These are phyloP conservation scores for Heliocidaris erythrogramma DNA, from an alignment of 35 echinoderm and acorn worm species.

Conservation along the genomic window DNA sequence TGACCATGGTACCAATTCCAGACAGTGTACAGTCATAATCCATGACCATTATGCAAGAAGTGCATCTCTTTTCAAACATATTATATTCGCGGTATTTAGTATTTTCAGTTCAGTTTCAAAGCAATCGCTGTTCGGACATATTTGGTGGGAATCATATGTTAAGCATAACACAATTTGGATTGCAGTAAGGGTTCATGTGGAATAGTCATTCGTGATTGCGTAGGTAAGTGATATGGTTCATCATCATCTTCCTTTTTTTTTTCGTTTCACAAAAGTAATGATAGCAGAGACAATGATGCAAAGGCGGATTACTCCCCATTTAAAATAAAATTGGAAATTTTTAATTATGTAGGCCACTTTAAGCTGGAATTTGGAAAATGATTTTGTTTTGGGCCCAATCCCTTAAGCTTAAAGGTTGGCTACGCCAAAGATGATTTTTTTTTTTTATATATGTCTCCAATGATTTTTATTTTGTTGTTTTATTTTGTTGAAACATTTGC, in stretches of 20 bases:
- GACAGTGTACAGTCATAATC: not conserved
- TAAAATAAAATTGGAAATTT: too few species aligned
- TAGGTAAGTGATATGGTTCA: not conserved
- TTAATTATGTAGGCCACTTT: too few species aligned
- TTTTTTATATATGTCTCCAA: too few species aligned
- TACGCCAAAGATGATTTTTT: too few species aligned
- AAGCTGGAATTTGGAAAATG: too few species aligned
- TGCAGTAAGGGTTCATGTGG: not conserved
- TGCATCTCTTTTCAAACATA: not conserved
- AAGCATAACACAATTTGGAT: not conserved
- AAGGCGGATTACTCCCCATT: too few species aligned
- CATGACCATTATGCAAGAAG: not conserved
- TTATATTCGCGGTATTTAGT: not conserved
- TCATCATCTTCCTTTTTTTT: not conserved
- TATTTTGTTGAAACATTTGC: not conserved
- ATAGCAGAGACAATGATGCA: too few species aligned
- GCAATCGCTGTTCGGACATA: not conserved
- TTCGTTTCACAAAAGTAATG: not conserved
- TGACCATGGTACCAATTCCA: not conserved
- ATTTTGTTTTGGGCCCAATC: too few species aligned
- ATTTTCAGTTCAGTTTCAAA: not conserved
- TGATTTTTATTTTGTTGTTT: too few species aligned
- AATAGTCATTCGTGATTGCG: not conserved
- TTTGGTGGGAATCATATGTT: not conserved
- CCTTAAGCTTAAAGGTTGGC: too few species aligned